Evolutionary conservation across 2,113 vertebrate species (phyloP).

Genomic region (Casuarius casuarius): DNA sequence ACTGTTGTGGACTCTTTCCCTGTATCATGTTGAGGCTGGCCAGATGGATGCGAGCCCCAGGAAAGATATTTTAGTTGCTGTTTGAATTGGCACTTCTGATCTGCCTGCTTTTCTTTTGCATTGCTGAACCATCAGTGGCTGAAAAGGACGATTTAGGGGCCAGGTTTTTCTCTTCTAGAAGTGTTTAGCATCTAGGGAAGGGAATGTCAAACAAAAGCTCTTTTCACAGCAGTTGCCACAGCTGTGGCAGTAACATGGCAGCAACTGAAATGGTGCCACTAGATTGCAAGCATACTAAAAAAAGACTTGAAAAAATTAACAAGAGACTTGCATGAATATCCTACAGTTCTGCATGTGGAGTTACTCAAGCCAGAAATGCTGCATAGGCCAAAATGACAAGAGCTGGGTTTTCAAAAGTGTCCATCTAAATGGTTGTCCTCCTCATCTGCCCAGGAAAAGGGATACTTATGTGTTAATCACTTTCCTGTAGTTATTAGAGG

Average conservation of each 20-base stretch:
- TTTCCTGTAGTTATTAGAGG: background rate
- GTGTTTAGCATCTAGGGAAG: background rate
- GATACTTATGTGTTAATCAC: background rate
- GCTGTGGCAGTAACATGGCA: background rate
- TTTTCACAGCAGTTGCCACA: background rate
- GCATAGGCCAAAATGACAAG: background rate
- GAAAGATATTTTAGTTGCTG: background rate
- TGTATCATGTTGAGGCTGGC: background rate
- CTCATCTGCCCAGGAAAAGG: background rate
- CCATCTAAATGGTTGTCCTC: background rate
- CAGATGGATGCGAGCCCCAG: rapidly evolving
- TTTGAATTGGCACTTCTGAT: background rate
- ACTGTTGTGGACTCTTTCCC: background rate
- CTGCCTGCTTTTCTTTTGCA: background rate
- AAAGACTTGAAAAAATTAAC: background rate
- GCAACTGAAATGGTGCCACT: background rate
- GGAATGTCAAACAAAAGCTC: background rate
- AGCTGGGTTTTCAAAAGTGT: background rate
- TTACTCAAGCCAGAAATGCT: background rate
- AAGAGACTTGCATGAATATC: background rate
- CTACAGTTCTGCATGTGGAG: background rate
- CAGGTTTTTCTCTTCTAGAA: background rate
- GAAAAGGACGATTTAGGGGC: background rate
- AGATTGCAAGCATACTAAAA: background rate
- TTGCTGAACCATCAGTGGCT: background rate